These are phyloP conservation scores for Brachypalpus laphriformis DNA, from an alignment of 2,888 invertebrate species.

Conservation along the genomic window DNA sequence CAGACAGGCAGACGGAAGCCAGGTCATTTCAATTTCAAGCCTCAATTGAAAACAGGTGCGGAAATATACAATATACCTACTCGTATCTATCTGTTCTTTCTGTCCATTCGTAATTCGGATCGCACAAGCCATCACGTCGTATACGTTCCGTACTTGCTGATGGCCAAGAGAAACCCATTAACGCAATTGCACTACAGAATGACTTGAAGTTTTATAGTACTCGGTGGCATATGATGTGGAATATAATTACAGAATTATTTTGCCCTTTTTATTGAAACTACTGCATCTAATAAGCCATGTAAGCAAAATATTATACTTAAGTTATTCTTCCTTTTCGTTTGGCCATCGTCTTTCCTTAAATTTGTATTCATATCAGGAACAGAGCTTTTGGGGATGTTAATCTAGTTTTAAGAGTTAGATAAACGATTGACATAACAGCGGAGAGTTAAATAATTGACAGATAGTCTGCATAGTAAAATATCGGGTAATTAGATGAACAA, in stretches of 20 bases:
- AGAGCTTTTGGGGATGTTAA: neutral
- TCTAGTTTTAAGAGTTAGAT: neutral
- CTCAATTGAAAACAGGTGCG: conserved; percentile 34
- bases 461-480: neutral
- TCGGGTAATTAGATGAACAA: neutral
- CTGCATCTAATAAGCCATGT: neutral
- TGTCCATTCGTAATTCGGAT: conserved; percentile 6
- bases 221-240: neutral
- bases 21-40: conserved; percentile 25
- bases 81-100: neutral
- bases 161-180: conserved; percentile 30
- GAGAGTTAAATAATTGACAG: neutral
- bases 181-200: neutral
- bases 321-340: neutral
- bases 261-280: neutral
- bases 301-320: neutral
- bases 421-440: neutral
- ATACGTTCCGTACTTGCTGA: neutral
- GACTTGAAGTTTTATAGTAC: neutral
- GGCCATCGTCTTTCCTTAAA: neutral
- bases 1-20: conserved; percentile 16
- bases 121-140: conserved; percentile 36
- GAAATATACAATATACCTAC: neutral
- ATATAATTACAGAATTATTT: neutral
- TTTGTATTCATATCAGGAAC: neutral